Conservation (phyloP, 2,888 invertebrate species). For the Heliconius cydno region DNA sequence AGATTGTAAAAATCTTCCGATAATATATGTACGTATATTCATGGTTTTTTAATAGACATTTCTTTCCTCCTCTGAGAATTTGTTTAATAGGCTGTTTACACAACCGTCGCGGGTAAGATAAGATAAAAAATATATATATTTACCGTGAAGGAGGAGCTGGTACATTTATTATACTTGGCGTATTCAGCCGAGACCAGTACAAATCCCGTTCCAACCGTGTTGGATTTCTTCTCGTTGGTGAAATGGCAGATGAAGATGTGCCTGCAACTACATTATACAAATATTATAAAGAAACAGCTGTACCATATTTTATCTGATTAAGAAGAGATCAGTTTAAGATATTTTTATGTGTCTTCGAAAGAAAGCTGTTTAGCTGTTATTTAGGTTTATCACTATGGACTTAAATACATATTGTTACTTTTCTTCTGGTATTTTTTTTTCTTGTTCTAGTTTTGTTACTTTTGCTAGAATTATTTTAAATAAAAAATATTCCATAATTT, state of each 20-base stretch:
- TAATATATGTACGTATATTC: no score
- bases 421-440: no score
- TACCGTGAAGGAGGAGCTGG: constrained; percentile 7
- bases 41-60: no score
- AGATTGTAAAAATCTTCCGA: no score
- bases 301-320: background rate
- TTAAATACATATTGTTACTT: no score
- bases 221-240: constrained; percentile 32
- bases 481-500: no score
- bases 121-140: background rate
- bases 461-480: no score
- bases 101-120: background rate
- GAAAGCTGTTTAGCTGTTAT: background rate
- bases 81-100: no score
- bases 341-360: background rate
- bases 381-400: no score
- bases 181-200: constrained; percentile 60
- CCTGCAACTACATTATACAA: background rate
- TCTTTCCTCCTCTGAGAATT: no score
- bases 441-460: no score
- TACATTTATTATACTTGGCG: constrained; percentile 39
- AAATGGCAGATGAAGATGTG: constrained; percentile 23
- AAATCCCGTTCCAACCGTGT: constrained; percentile 55
- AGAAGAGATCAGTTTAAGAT: background rate
- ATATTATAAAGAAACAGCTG: background rate